These are phyloP conservation scores for Cataglyphis livida DNA, from an alignment of 2,888 invertebrate genomes.

Conservation along the genomic window DNA sequence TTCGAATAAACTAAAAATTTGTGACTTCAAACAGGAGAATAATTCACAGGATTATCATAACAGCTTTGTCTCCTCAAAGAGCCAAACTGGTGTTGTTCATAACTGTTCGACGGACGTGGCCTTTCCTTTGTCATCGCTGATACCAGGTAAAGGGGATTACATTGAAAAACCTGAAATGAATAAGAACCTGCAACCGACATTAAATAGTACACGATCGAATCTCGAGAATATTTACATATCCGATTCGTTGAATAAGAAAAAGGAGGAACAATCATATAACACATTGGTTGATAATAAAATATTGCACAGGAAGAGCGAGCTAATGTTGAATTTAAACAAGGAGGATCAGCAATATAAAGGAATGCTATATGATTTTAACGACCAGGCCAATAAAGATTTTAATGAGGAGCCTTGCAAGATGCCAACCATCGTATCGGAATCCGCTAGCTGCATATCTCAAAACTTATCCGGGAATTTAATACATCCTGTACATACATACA, in stretches of 20 bases:
- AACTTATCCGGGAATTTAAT: constrained; percentile 12
- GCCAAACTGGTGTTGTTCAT: neutral
- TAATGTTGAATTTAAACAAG: constrained; percentile 3
- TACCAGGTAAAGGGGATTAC: neutral
- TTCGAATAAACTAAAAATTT: neutral
- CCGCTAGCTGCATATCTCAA: neutral
- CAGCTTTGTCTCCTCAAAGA: neutral
- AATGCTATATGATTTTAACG: neutral
- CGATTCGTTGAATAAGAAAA: constrained; percentile 15
- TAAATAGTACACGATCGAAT: neutral
- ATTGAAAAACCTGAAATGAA: constrained; percentile 6
- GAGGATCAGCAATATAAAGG: constrained; percentile 21
- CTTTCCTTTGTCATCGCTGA: neutral
- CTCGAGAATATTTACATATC: neutral
- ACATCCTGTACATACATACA: constrained; percentile 13
- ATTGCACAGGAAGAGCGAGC: neutral
- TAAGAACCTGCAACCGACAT: constrained; percentile 26
- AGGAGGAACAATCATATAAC: neutral
- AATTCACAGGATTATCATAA: neutral
- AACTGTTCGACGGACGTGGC: neutral
- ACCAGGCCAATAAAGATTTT: constrained; percentile 1
- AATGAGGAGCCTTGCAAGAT: constrained; percentile 1
- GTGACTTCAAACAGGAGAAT: neutral
- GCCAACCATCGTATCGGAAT: constrained; percentile 10
- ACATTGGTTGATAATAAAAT: constrained; percentile 21